Conservation (phyloP, 2,797 vertebrate species). For the Sebastes umbrosus region DNA sequence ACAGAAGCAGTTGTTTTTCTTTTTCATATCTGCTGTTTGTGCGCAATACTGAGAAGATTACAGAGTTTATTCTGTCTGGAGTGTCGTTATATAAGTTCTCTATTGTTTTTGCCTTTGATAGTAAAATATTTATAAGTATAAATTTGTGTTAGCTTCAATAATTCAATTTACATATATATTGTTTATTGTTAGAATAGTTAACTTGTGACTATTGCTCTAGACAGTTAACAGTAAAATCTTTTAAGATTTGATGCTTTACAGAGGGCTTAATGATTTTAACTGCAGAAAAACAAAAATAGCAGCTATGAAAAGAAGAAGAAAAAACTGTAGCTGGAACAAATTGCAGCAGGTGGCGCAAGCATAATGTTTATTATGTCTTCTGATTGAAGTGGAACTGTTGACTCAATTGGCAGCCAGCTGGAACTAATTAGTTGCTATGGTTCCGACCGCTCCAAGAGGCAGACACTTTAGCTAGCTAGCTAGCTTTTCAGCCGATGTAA, state of each 20-base stretch:
- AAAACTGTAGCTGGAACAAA: not conserved
- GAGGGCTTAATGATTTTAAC: no score
- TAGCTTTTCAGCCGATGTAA: no score
- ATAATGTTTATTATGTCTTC: not conserved
- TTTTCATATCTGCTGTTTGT: not conserved
- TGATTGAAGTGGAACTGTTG: no score
- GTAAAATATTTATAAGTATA: not conserved
- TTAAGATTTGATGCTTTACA: not conserved
- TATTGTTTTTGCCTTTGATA: not conserved
- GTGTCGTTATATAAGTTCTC: not conserved
- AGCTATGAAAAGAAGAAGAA: not conserved
- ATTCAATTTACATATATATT: not conserved
- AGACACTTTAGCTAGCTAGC: no score
- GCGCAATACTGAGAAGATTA: not conserved
- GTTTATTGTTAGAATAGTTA: not conserved
- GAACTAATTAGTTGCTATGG: no score
- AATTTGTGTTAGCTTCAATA: not conserved
- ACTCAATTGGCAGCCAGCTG: no score
- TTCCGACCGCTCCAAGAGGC: no score
- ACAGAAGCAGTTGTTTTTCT: not conserved
- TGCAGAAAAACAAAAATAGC: not conserved
- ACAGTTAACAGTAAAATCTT: not conserved
- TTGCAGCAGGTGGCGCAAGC: not conserved
- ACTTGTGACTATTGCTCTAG: not conserved
- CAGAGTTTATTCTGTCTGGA: not conserved